Conservation (phyloP, 1,140 invertebrate genomes). For the Apocrypta bakeri region DNA sequence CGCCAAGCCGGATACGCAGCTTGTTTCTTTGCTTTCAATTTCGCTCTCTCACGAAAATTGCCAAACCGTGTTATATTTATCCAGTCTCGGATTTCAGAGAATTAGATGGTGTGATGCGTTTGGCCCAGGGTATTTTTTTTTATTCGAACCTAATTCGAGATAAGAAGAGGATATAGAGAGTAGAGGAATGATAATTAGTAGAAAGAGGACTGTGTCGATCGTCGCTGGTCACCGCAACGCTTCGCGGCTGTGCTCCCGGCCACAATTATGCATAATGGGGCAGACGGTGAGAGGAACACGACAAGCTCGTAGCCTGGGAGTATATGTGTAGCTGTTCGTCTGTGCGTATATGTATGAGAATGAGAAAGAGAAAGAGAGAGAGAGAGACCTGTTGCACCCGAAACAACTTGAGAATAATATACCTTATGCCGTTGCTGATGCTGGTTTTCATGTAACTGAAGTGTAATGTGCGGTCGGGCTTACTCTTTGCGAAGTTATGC, state of each 20-base stretch:
- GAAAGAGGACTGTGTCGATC: neutral
- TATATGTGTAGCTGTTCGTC: too few relatives aligned
- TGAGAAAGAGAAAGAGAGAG: too few relatives aligned
- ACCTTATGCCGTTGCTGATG: neutral
- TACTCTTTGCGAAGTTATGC: neutral
- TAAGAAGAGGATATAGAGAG: neutral
- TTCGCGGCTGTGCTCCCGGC: neutral
- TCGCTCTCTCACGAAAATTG: too few relatives aligned
- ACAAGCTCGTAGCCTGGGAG: slow-evolving; percentile 53
- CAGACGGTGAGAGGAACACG: slow-evolving; percentile 25
- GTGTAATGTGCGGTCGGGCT: neutral
- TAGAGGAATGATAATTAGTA: slow-evolving; percentile 21
- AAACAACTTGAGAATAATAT: neutral
- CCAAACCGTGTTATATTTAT: neutral
- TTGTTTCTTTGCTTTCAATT: neutral
- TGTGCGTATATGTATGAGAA: too few relatives aligned
- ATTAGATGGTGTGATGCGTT: neutral
- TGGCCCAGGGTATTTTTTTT: neutral
- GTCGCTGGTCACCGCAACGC: neutral
- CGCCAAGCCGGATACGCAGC: neutral
- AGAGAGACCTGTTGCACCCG: slow-evolving; percentile 42
- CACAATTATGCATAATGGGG: slow-evolving; percentile 43
- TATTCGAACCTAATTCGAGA: neutral
- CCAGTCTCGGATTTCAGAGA: neutral
- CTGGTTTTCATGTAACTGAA: neutral